Conservation (phyloP, 2,797 vertebrate genomes). For the Sternotherus odoratus region DNA sequence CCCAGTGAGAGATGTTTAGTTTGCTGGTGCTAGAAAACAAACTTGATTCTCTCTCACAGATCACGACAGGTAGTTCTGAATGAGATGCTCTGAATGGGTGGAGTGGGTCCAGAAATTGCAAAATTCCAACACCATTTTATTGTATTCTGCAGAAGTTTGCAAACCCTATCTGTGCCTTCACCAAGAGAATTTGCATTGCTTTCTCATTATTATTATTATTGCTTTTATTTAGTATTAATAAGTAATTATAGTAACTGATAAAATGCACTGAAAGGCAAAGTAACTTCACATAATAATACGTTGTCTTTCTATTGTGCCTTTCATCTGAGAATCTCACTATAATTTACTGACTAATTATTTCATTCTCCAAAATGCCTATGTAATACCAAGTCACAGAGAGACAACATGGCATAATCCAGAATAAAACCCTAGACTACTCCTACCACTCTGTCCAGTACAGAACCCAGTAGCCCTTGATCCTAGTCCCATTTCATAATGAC, state of each 20-base stretch:
- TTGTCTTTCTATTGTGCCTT: constrained; percentile 50
- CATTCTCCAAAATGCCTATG: background rate
- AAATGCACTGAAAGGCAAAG: constrained; percentile 37
- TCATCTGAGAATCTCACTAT: constrained; percentile 47
- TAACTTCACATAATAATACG: constrained; percentile 54
- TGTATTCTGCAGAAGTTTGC: background rate
- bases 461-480: background rate
- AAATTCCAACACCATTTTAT: background rate
- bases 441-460: background rate
- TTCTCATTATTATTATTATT: background rate
- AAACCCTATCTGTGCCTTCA: background rate
- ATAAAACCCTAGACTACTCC: background rate
- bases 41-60: background rate
- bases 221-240: background rate
- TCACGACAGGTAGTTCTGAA: background rate
- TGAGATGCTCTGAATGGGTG: rapidly evolving
- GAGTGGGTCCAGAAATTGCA: background rate
- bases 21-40: background rate
- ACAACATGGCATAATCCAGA: constrained; percentile 44
- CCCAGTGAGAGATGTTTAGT: background rate
- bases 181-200: background rate
- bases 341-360: background rate
- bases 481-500: background rate
- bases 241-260: background rate
- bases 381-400: constrained; percentile 68